Percentiles rank a stretch among this genome's conserved stretches.
phyloP scores from a whole-genome alignment of 2,888 invertebrate species.

The Barypeithes pellucidus region DNA sequence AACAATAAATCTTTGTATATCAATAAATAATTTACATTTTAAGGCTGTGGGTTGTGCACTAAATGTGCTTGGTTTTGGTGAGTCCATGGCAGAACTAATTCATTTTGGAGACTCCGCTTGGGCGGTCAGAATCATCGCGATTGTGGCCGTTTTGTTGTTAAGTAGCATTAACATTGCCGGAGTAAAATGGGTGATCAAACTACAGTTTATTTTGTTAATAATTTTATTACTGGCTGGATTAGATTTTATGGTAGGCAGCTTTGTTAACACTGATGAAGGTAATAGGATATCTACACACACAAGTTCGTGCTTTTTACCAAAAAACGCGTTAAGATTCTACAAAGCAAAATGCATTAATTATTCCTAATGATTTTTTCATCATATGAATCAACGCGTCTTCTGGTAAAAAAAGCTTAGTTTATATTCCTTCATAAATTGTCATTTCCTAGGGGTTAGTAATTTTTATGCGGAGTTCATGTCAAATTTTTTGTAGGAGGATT shows the following conservation, averaged over 20 bases:
- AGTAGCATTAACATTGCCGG: constrained; percentile 96
- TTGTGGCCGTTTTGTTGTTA: constrained; percentile 88
- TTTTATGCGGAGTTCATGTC: no score
- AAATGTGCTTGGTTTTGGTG: constrained; percentile 97
- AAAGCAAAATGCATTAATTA: no score
- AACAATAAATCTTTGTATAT: constrained; percentile 3
- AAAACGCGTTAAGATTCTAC: no score
- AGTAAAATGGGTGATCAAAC: constrained; percentile 97
- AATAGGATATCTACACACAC: constrained; percentile 55
- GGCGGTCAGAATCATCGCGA: constrained; percentile 91
- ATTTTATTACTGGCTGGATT: constrained; percentile 90
- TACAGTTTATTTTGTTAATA: constrained; percentile 91
- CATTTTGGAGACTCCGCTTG: constrained; percentile 81
- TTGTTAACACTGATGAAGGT: constrained; percentile 84
- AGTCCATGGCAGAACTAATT: constrained; percentile 92
- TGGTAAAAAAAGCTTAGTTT: no score
- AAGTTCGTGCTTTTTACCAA: no score
- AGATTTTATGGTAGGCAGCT: constrained; percentile 95
- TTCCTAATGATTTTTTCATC: no score
- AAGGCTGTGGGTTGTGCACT: constrained; percentile 97
- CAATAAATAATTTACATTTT: constrained; percentile 56
- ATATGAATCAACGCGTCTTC: no score
- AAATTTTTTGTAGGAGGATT: constrained; percentile 85
- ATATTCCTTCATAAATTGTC: no score
- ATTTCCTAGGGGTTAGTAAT: no score